A percentile compares a stretch with the other conserved stretches of the same genome.
Conservation (phyloP, 2,113 vertebrate genomes). For the Falcunculus frontatus region DNA sequence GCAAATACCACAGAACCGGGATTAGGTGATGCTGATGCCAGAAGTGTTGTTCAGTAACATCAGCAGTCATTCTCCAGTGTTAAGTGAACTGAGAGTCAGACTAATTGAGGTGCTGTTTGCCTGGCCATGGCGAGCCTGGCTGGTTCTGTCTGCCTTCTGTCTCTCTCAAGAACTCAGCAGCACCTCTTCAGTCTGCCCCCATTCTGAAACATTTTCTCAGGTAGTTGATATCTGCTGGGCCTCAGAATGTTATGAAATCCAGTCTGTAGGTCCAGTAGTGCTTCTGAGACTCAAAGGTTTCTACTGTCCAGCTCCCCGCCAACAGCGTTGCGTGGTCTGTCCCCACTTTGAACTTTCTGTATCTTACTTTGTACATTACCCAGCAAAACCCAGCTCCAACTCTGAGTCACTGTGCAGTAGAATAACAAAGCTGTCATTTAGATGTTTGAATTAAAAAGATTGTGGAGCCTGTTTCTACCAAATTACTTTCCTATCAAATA, state of each 20-base stretch:
- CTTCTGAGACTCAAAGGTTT: neutral
- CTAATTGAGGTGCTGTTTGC: neutral
- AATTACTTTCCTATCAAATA: neutral
- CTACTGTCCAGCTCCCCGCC: neutral
- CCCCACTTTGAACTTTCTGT: neutral
- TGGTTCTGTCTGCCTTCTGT: neutral
- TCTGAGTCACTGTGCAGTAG: neutral
- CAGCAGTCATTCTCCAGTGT: neutral
- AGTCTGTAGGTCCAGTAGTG: neutral
- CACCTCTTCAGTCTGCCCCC: neutral
- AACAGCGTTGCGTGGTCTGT: neutral
- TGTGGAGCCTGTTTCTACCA: neutral
- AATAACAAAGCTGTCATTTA: conserved; percentile 25
- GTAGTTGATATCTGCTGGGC: neutral
- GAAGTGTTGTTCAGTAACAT: neutral
- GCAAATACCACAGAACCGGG: neutral
- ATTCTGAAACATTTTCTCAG: neutral
- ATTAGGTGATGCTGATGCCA: neutral
- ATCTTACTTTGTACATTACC: neutral
- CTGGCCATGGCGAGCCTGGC: neutral
- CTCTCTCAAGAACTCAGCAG: neutral
- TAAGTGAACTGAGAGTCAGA: accelerated
- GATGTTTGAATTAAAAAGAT: neutral
- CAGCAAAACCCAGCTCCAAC: neutral
- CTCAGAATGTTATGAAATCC: neutral